Conservation (phyloP, 1,140 invertebrate genomes). For the Oreohelix idahoensis region DNA sequence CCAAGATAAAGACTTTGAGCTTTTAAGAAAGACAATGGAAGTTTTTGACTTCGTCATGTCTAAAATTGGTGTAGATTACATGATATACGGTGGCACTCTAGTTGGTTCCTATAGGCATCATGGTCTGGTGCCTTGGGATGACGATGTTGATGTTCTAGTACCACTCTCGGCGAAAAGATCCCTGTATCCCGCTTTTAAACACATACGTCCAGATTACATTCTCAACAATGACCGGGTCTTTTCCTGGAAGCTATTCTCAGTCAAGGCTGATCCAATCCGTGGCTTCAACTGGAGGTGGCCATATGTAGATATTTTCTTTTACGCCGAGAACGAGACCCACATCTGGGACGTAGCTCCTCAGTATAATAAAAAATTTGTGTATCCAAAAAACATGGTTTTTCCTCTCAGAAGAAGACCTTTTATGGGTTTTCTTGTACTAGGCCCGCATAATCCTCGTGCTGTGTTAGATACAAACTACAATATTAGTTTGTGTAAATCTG, state of each 20-base stretch:
- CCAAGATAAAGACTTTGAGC: neutral
- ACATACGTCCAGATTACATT: constrained; percentile 28
- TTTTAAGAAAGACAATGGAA: neutral
- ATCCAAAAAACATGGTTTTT: constrained; percentile 43
- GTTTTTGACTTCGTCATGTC: constrained; percentile 27
- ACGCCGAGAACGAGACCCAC: constrained; percentile 48
- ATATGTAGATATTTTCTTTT: constrained; percentile 54
- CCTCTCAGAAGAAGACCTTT: constrained; percentile 45
- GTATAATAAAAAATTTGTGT: constrained; percentile 29
- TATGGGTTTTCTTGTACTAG: constrained; percentile 35
- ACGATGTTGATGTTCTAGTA: constrained; percentile 52
- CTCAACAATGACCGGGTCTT: constrained; percentile 19
- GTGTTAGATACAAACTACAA: constrained; percentile 36
- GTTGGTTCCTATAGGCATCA: constrained; percentile 56
- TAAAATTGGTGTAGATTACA: constrained; percentile 39
- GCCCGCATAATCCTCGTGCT: constrained; percentile 35
- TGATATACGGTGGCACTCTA: constrained; percentile 49
- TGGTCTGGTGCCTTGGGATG: constrained; percentile 56
- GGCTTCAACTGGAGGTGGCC: constrained; percentile 48
- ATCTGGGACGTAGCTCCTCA: constrained; percentile 45
- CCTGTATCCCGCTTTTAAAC: neutral
- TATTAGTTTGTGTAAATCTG: constrained; percentile 29
- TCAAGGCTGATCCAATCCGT: neutral
- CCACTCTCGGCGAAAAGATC: neutral
- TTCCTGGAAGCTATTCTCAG: constrained; percentile 49